Base-by-base conservation (phyloP, 1,140 invertebrate species). In the Drosophila ficusphila region DNA sequence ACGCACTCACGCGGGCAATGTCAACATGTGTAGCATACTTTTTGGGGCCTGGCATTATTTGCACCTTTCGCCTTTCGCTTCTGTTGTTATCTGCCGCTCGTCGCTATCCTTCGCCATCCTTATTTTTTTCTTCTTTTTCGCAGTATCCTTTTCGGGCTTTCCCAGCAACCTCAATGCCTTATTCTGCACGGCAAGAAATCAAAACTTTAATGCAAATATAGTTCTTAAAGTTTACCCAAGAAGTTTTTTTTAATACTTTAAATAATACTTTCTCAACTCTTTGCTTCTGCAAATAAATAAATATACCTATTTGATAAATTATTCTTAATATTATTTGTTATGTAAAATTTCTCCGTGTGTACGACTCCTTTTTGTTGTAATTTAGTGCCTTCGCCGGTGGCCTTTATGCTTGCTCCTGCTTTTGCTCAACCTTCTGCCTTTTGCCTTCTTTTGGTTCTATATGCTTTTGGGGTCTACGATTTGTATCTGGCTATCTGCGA, bases 11-110 rank as follows among this genome's bases (percentile, higher is more conserved):
- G 67, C 74, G 58, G 56, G 75, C 69, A 67, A 61, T 76, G 81
- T 85, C 79, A 81, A 85, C 75, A 86, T 85, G 68, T 85, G 79
- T 85, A 81, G 81, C 79, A 64, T 52, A 79, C 76, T 60, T 85
- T 85, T 86, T 69, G 34, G 76, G 74, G 69, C 61, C 83, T 70
- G 81, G 62, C 82, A 88, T 86, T 86, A 86, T 86, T 86, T 86
- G 81, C 81, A 86, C 81, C 81, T 85, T 81, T 61, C 36, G 33
- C 18, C 27, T 23, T 18, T 48, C 27, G 67, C 33, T 31, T 14
- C 48, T 54, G 52, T 29, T 61, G 52, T 39, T 48, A 48, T 39
- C 62, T 31, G 31, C 39, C 14, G 23, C 33, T 19, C 23, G 31
- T 9, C 34, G 36, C 18, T 11, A 16, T 29, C 5, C 27, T 14